Evolutionary conservation across 1,140 invertebrate genomes (phyloP).

Genomic region (Campoletis sonorensis): DNA sequence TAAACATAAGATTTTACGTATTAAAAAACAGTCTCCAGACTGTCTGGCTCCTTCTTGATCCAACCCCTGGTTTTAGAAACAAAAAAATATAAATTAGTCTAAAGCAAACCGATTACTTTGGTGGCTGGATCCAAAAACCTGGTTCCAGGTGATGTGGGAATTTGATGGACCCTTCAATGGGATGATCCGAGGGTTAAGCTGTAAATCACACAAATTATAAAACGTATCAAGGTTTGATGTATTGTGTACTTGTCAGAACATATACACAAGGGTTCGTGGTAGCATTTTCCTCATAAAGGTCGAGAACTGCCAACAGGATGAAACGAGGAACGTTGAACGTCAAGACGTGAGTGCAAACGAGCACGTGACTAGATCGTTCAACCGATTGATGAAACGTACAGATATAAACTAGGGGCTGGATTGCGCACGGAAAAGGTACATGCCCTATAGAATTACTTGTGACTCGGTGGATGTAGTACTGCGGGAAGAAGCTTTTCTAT

Average conservation of each 20-base stretch:
- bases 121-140: no score
- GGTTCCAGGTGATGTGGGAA: no score
- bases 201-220: neutral
- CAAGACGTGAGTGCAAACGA: slow-evolving; percentile 33
- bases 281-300: neutral
- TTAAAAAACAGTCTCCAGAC: no score
- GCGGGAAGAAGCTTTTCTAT: slow-evolving; percentile 30
- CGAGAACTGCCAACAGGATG: slow-evolving; percentile 20
- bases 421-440: neutral
- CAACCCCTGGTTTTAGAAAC: no score
- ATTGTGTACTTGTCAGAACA: neutral
- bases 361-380: slow-evolving; percentile 40
- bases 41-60: no score
- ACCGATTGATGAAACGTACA: slow-evolving; percentile 18
- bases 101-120: no score
- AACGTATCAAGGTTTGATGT: neutral
- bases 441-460: slow-evolving; percentile 17
- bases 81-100: no score
- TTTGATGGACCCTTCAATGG: no score
- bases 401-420: neutral
- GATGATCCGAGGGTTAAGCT: no score
- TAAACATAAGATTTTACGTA: no score
- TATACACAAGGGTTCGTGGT: neutral
- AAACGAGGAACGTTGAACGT: slow-evolving; percentile 26
- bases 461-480: slow-evolving; percentile 29